Base-by-base conservation (phyloP, 53 echinoderm and acorn worm genomes). In the Antedon mediterranea region DNA sequence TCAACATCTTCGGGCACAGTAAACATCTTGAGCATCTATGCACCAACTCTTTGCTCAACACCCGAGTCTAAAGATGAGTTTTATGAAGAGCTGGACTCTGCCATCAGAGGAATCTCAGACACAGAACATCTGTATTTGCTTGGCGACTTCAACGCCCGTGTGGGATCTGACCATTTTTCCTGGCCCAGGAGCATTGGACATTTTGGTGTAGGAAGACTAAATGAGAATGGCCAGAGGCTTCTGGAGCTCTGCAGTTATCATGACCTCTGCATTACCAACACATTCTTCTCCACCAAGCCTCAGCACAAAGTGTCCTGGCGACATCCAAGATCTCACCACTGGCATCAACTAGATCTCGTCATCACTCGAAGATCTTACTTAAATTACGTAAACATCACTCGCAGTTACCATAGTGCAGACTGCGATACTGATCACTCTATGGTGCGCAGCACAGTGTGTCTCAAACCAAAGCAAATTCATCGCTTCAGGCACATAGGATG, bases 341-440 rank as follows among this genome's bases (percentile, higher is more conserved):
- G 80, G 85, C 85, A 85, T 80, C 80, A 84, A 70, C 71, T 85
- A 5, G 85, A 85, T 37, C 75, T 85, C 14, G 76, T 85, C 31
- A 74, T 85, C 74, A 79, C 72, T n/a, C 32, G 71, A 32, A 44
- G 77, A 0, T 6, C 32, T 71, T 11, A 43, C 28, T 23, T 30
- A 4, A 6, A 6, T n/a, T 4, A 15, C 20, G 33, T 37, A 4
- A 31, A 9, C 79, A 32, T 11, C 0, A 71, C 31, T 71, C 32
- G 32, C 13, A 71, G 28, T 29, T 71, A 29, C 71, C 32, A 32
- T 34, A 79, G 33, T 71, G 72, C 31, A 71, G 84, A 88, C 73
- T 88, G 84, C 72, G 81, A 84, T 44, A 88, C 88, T 14, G 79
- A 85, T 76, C 85, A 85, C 71, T 89, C 89, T 11, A 31, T 89